Evolutionary conservation across 2,113 vertebrate genomes (phyloP).

Genomic region (Pygoscelis antarcticus): DNA sequence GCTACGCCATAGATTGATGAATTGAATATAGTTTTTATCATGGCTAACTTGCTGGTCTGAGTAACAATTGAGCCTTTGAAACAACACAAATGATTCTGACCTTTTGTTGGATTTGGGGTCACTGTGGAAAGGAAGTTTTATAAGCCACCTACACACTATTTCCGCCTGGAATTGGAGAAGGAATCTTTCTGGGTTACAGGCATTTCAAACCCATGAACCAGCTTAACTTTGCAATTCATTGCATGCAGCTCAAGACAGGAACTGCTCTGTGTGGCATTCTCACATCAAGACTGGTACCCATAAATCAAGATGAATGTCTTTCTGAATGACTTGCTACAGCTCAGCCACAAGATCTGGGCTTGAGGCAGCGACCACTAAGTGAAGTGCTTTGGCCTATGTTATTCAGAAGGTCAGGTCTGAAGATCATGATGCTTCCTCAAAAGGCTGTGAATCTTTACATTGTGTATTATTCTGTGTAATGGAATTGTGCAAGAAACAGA

Average conservation of each 20-base stretch:
- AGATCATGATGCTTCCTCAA: not conserved
- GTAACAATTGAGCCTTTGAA: slow-evolving; percentile 72
- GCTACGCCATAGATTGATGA: slow-evolving; percentile 52
- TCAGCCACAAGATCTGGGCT: not conserved
- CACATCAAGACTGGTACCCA: not conserved
- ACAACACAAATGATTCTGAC: slow-evolving; percentile 62
- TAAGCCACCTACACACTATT: slow-evolving; percentile 68
- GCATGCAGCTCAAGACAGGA: slow-evolving; percentile 16
- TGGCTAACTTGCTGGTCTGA: slow-evolving; percentile 60
- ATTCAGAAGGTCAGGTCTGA: slow-evolving; percentile 16
- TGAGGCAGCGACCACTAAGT: not conserved
- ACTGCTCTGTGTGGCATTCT: slow-evolving; percentile 31
- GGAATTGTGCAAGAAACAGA: not conserved
- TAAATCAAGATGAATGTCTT: slow-evolving; percentile 43
- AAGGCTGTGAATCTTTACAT: not conserved
- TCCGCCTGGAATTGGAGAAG: slow-evolving; percentile 27
- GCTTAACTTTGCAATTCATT: not conserved
- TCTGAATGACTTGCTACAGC: slow-evolving; percentile 6
- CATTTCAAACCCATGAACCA: slow-evolving; percentile 42
- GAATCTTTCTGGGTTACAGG: slow-evolving; percentile 48
- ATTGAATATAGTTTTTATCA: slow-evolving; percentile 50
- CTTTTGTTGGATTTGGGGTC: slow-evolving; percentile 72
- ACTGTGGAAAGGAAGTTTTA: slow-evolving; percentile 70
- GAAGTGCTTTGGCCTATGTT: not conserved
- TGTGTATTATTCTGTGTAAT: not conserved